A percentile compares a stretch with the other conserved stretches of the same genome.
Conservation (phyloP, 2,888 invertebrate species). For the Thereva nobilitata region DNA sequence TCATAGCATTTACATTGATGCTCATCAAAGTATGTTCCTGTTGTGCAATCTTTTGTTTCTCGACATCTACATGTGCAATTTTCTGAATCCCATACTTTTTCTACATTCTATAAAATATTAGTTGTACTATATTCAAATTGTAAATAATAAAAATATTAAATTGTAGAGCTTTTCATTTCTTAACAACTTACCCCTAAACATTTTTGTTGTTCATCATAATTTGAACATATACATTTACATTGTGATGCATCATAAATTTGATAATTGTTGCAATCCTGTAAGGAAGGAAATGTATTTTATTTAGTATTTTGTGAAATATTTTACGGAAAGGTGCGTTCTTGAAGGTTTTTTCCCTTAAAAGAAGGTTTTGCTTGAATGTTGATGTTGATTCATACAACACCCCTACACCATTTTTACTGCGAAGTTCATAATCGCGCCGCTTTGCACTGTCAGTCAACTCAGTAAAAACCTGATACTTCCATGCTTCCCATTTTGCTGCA, state of each 20-base stretch:
- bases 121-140: constrained; percentile 1
- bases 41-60: constrained; percentile 62
- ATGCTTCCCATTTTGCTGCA: too few species aligned
- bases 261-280: constrained; percentile 62
- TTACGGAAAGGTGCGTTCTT: too few species aligned
- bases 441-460: too few species aligned
- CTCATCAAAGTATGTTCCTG: constrained; percentile 65
- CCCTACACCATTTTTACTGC: too few species aligned
- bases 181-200: constrained; percentile 55
- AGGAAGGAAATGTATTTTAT: constrained; percentile 26
- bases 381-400: too few species aligned
- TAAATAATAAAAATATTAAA: background rate
- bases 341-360: too few species aligned
- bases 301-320: too few species aligned
- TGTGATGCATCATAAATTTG: constrained; percentile 63
- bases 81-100: constrained; percentile 66
- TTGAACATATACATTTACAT: constrained; percentile 67
- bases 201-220: constrained; percentile 64
- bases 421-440: too few species aligned
- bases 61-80: constrained; percentile 66
- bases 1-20: constrained; percentile 54
- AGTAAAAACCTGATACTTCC: too few species aligned
- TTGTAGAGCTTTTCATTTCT: too few species aligned
- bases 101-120: constrained; percentile 52
- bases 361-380: too few species aligned